Conservation (phyloP, 2,113 vertebrate species). For the Tragelaphus strepsiceros region DNA sequence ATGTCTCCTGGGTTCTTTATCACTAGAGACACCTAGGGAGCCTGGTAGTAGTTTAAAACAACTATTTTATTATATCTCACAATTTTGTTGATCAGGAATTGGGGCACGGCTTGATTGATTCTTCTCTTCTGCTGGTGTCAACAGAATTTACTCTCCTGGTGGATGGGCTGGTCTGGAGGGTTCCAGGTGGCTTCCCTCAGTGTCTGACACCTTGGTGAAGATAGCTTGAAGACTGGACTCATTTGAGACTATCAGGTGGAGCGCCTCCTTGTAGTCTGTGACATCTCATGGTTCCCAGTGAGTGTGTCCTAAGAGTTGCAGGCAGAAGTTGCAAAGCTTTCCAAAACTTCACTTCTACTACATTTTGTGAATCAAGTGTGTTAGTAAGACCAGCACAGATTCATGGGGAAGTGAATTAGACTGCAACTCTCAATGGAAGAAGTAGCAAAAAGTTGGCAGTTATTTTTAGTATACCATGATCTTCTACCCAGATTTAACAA, state of each 20-base stretch:
- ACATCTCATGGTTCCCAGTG: neutral
- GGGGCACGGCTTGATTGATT: neutral
- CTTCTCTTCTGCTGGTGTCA: neutral
- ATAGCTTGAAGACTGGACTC: neutral
- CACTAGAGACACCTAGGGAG: neutral
- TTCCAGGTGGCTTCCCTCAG: neutral
- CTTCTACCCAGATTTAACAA: neutral
- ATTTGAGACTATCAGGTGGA: neutral
- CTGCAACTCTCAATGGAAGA: neutral
- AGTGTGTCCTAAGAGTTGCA: neutral
- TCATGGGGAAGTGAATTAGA: neutral
- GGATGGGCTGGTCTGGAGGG: neutral
- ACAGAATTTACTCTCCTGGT: neutral
- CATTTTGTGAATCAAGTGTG: neutral
- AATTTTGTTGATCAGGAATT: neutral
- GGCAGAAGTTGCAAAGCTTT: neutral
- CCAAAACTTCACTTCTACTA: neutral
- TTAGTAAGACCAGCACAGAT: neutral
- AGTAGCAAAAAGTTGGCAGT: neutral
- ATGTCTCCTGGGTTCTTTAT: neutral
- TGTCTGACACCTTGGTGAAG: neutral
- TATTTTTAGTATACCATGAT: neutral
- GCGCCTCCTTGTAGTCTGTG: neutral
- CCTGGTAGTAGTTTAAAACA: neutral
- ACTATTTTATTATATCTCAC: neutral